Evolutionary conservation across 2,797 vertebrate genomes (phyloP).

Genomic region (Myioborus melanocephalus): DNA sequence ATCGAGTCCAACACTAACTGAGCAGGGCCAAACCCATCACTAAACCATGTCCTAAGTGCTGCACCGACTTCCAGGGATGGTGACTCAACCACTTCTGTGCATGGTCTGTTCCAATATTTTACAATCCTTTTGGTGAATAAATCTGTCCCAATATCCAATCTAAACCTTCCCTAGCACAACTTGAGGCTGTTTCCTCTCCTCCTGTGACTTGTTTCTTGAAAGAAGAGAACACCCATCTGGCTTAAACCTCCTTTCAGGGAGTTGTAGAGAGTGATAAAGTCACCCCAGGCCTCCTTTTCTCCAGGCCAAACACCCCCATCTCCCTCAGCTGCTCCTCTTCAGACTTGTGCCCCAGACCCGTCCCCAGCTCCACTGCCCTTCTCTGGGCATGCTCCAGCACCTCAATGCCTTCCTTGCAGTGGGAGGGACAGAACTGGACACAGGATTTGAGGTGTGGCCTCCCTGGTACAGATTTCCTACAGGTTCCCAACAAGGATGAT

Average conservation of each 20-base stretch:
- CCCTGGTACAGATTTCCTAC: not conserved
- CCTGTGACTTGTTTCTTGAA: not conserved
- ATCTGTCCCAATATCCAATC: too few species aligned
- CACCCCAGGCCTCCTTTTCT: not conserved
- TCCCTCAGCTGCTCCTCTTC: not conserved
- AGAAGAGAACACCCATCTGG: not conserved
- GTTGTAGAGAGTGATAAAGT: not conserved
- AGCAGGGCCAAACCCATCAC: not conserved
- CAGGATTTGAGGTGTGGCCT: not conserved
- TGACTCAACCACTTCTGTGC: not conserved
- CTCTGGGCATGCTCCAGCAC: not conserved
- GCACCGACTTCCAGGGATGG: not conserved
- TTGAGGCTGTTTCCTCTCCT: not conserved
- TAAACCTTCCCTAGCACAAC: not conserved
- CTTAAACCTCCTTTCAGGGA: fast-evolving
- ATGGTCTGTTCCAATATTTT: not conserved
- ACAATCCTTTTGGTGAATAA: not conserved
- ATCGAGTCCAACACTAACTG: fast-evolving
- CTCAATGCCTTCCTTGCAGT: not conserved
- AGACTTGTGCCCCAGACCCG: not conserved
- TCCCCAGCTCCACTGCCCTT: not conserved
- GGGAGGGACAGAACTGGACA: not conserved
- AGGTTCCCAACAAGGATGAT: not conserved
- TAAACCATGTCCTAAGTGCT: not conserved
- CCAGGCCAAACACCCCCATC: not conserved